Base-by-base conservation (phyloP, 2,797 vertebrate genomes). In the Oreochromis grahami region DNA sequence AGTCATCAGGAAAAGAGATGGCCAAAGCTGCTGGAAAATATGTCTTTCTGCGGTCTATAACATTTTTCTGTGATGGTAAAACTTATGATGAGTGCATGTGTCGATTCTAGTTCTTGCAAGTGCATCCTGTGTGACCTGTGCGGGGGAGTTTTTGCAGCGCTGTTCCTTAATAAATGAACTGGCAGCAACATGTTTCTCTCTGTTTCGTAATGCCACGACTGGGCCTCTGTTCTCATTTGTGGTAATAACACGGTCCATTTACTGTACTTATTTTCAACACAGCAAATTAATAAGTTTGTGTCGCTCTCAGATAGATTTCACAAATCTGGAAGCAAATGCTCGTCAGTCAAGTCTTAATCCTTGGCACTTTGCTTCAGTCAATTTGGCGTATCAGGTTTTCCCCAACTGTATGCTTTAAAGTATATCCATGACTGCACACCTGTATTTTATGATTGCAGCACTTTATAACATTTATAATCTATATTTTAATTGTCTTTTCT, bases 1-100 rank as follows among this genome's bases (percentile, higher is more conserved):
- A 93, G 85, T 95, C 94, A 95, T 88, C 87, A 72, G 86, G 78
- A 84, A 82, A 87, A 82, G 68, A 86, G 79, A 86, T 83, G 11
- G 90, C 90, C 90, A 90, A 88, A 85, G 72, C 76, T 79, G 32
- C 84, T 84, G 88, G 91, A 91, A 92, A 91, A 89, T 91, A 79
- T 86, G 88, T 89, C 93, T 93, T 90, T 87, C 86, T 88, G 77
- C 53, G 79, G 81, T 86, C 79, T 83, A 29, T 88, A 85, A 84
- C 83, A 87, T 86, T 92, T 91, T 92, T 85, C 84, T 86, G 51
- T 56, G 83, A 90, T 86, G 87, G 88, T 87, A 84, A 88, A 89
- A 78, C 56, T 84, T 83, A 70, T 77, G 82, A 91, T 83, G 86
- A 81, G 85, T 50, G 77, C 78, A 43, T 86, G 77, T 81, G 81